A percentile compares a stretch with the other conserved stretches of the same genome.
Conservation (phyloP, 1,140 invertebrate species). For the Aethina tumida region DNA sequence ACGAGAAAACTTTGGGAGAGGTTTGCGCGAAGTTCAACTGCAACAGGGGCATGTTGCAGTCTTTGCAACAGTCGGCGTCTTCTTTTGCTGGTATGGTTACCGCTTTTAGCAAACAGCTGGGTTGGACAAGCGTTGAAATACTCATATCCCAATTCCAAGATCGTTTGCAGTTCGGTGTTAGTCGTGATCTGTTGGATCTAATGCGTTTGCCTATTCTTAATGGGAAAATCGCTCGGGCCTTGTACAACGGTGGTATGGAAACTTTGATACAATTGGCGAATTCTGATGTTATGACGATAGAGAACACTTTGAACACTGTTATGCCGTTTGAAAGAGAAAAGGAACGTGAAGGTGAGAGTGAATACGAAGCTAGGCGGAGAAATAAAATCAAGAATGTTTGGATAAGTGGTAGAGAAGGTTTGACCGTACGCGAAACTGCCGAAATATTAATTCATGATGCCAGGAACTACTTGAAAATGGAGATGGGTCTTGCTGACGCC, state of each 20-base stretch:
- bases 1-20: constrained; percentile 70
- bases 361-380: constrained; percentile 53
- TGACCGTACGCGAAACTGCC: constrained; percentile 77
- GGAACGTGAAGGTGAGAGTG: constrained; percentile 58
- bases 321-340: constrained; percentile 78
- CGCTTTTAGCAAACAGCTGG: constrained; percentile 60
- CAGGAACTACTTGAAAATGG: constrained; percentile 52
- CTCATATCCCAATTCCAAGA: constrained; percentile 88
- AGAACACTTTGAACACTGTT: constrained; percentile 66
- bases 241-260: constrained; percentile 79
- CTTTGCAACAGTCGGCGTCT: constrained; percentile 87
- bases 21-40: constrained; percentile 80
- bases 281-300: constrained; percentile 56
- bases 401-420: constrained; percentile 69
- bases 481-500: constrained; percentile 49
- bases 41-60: constrained; percentile 80
- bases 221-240: constrained; percentile 69
- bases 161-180: constrained; percentile 88
- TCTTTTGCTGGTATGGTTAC: constrained; percentile 79
- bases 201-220: constrained; percentile 78
- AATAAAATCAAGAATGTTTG: constrained; percentile 64
- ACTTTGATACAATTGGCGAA: constrained; percentile 67
- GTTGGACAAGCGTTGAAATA: constrained; percentile 85
- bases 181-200: constrained; percentile 84
- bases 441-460: constrained; percentile 71